These are phyloP conservation scores for Trematocara zebra DNA, from an alignment of 2,113 vertebrate genomes.

Conservation along the genomic window DNA sequence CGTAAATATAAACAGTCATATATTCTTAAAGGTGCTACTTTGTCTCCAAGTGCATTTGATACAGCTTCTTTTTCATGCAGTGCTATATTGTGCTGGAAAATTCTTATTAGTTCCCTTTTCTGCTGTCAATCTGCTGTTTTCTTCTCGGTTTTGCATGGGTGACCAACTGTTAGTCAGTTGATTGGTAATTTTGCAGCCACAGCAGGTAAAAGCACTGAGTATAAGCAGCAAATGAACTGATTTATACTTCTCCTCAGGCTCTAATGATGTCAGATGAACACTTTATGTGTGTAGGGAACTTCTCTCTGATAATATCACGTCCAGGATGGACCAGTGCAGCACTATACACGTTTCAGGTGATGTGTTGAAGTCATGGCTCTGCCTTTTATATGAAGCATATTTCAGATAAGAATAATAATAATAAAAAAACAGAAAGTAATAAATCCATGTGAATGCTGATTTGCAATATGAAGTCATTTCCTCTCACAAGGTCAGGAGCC, in stretches of 20 bases:
- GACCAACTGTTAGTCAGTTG: neutral
- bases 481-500: neutral
- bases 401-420: neutral
- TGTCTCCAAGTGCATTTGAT: neutral
- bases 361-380: neutral
- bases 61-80: neutral
- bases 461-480: neutral
- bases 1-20: neutral
- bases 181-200: slow-evolving; percentile 36
- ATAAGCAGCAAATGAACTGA: slow-evolving; percentile 21
- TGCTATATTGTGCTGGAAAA: neutral
- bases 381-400: neutral
- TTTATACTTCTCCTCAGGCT: neutral
- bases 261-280: neutral
- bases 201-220: slow-evolving; percentile 6
- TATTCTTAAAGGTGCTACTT: neutral
- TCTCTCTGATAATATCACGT: neutral
- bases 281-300: neutral
- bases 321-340: neutral
- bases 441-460: neutral
- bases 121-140: neutral
- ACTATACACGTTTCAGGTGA: neutral
- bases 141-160: neutral
- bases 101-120: neutral
- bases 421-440: neutral